A percentile compares a stretch with the other conserved stretches of the same genome.
phyloP scores from a whole-genome alignment of 92 coral and sea anemone species.

The Phenganax stokvisi region DNA sequence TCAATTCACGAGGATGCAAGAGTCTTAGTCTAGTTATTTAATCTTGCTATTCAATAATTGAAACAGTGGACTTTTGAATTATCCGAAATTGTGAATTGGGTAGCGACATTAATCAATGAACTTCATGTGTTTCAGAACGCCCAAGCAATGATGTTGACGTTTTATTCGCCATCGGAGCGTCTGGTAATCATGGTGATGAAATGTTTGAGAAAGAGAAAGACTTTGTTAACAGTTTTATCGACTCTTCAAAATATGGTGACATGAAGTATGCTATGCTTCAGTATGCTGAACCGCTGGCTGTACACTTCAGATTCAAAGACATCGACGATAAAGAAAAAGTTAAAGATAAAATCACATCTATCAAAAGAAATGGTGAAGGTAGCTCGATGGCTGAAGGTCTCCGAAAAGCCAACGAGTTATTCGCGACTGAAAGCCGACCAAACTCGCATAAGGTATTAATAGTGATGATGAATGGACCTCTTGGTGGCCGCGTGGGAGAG shows the following conservation, averaged over 20 bases:
- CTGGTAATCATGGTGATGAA: constrained; percentile 24
- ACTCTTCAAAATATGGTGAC: constrained; percentile 26
- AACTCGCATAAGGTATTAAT: constrained; percentile 36
- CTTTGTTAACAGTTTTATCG: constrained; percentile 35
- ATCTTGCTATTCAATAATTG: too few relatives aligned
- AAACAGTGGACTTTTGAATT: too few relatives aligned
- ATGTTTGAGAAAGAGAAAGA: constrained; percentile 41
- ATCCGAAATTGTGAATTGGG: neutral
- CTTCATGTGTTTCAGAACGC: constrained; percentile 14
- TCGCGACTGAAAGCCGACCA: constrained; percentile 39
- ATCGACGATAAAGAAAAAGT: constrained; percentile 30
- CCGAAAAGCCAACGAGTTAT: constrained; percentile 33
- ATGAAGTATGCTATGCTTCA: constrained; percentile 12
- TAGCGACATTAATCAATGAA: neutral
- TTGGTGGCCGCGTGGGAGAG: constrained; percentile 42
- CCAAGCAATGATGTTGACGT: constrained; percentile 35
- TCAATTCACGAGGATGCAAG: too few relatives aligned
- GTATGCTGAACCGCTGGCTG: constrained; percentile 24
- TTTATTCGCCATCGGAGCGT: constrained; percentile 29
- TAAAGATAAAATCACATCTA: constrained; percentile 17
- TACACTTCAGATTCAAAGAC: constrained; percentile 35
- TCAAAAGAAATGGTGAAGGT: constrained; percentile 20
- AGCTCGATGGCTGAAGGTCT: constrained; percentile 35
- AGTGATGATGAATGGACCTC: constrained; percentile 34
- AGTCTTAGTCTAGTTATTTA: too few relatives aligned